phyloP scores from a whole-genome alignment of 2,113 vertebrate species.

The Arothron firmamentum region DNA sequence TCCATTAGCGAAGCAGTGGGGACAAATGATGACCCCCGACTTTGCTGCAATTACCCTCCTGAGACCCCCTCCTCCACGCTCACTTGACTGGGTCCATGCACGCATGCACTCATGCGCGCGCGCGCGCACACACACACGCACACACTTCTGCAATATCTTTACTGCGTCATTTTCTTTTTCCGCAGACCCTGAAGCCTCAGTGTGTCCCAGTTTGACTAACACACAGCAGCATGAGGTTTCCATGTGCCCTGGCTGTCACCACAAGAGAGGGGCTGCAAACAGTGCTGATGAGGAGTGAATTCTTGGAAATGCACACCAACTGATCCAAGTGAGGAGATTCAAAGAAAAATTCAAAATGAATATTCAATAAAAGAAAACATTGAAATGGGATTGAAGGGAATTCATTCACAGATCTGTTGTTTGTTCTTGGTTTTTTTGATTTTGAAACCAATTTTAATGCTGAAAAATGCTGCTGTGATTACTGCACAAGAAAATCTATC shows the following conservation, averaged over 20 bases:
- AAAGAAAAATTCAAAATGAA: too few relatives aligned
- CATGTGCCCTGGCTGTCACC: slow-evolving; percentile 26
- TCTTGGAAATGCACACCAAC: not conserved
- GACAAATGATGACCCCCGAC: slow-evolving; percentile 72
- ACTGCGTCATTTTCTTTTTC: slow-evolving; percentile 45
- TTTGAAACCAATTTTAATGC: not conserved
- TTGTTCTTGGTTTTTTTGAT: not conserved
- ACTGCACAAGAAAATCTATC: not conserved
- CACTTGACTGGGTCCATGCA: slow-evolving; percentile 6
- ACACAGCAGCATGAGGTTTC: slow-evolving; percentile 10
- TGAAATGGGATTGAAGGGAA: too few relatives aligned
- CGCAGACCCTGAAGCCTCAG: slow-evolving; percentile 54
- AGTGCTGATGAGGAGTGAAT: not conserved
- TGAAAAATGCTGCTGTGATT: not conserved
- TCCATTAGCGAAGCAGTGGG: slow-evolving; percentile 68
- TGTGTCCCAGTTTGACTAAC: slow-evolving; percentile 57
- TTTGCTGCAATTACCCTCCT: slow-evolving; percentile 77
- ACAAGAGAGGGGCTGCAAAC: not conserved
- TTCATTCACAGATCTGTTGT: not conserved
- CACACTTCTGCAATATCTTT: slow-evolving; percentile 64
- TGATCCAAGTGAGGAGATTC: not conserved
- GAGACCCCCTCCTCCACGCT: slow-evolving; percentile 52
- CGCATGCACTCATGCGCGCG: too few relatives aligned
- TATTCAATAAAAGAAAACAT: too few relatives aligned
- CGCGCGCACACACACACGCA: slow-evolving; percentile 13